Evolutionary conservation across 2,113 vertebrate genomes (phyloP), one percentile per base, ranked within the genome.

Genomic region (Ptilorrhoa leucosticta): DNA sequence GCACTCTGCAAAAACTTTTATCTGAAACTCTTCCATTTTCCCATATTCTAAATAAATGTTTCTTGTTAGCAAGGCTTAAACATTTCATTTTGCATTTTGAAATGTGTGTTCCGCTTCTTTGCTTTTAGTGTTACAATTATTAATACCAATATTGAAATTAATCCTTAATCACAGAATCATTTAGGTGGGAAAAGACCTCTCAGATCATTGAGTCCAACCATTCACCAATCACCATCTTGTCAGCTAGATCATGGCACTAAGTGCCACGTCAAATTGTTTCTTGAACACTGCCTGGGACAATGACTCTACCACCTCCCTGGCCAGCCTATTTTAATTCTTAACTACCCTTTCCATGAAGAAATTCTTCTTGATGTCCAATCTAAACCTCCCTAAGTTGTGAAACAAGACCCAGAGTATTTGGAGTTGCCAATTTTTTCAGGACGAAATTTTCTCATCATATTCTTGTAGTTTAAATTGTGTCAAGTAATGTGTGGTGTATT

Each of bases 361-460:
- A 40, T 35, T 63, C 16, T 31, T 79, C 10, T 10, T 47, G 30
- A 54, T 42, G 17, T 48, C 21, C 3, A 7, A 48, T 19, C 21
- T 63, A 35, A 83, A 69, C 4, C 26, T 76, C 8, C 1, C 4
- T 50, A 50, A 66, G 0, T 5, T 76, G 13, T 80, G 27, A 68
- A 92, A 69, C 6, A 56, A 44, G 4, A 58, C 8, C 6, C 8
- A 35, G 6, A 71, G 33, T 75, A 68, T 58, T 71, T 50, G 28
- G 17, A 82, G 4, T n/a, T 64, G 1, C 1, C 16, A 44, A 1
- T 33, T 53, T 19, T 84, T 44, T 53, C 30, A 61, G 16, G 5
- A 84, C 4, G 3, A 26, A 71, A 18, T 10, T 31, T 78, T 35
- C 18, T 64, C 6, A 11, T 24, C 0, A 0, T 45, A 15, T 31